phyloP scores from a whole-genome alignment of 2,113 vertebrate species.

The Eudyptes chrysolophus region DNA sequence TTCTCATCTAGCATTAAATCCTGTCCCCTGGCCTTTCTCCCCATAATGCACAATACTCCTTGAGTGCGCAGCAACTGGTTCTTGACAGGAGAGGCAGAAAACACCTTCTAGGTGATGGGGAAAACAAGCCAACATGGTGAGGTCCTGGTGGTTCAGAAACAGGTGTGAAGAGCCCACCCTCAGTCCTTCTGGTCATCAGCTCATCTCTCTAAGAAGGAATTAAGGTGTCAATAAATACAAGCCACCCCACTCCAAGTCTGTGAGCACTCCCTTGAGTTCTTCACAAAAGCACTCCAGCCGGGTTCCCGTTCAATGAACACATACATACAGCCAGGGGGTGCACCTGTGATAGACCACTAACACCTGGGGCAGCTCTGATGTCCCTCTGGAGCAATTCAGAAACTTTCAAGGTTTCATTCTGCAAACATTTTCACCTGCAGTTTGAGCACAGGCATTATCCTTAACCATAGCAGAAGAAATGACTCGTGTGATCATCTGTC shows the following conservation, averaged over 20 bases:
- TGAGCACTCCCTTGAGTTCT: neutral
- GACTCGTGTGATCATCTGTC: neutral
- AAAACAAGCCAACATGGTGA: neutral
- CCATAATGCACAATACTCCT: neutral
- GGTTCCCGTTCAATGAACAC: neutral
- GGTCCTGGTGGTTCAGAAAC: neutral
- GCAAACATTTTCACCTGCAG: neutral
- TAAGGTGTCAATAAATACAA: neutral
- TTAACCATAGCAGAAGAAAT: neutral
- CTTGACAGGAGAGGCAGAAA: neutral
- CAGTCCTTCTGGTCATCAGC: neutral
- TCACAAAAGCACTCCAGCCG: neutral
- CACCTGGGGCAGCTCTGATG: neutral
- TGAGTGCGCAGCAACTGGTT: neutral
- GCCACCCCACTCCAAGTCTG: neutral
- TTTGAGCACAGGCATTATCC: neutral
- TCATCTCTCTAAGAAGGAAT: neutral
- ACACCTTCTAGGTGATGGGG: neutral
- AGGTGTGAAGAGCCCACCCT: neutral
- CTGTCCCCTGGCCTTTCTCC: neutral
- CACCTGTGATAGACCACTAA: rapidly evolving
- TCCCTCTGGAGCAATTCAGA: neutral
- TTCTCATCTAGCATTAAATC: neutral
- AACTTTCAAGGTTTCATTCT: neutral
- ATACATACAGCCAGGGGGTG: rapidly evolving